Percentiles rank a stretch among this genome's conserved stretches.
Conservation (phyloP, 1,140 invertebrate genomes). For the Neoseiulus cucumeris region DNA sequence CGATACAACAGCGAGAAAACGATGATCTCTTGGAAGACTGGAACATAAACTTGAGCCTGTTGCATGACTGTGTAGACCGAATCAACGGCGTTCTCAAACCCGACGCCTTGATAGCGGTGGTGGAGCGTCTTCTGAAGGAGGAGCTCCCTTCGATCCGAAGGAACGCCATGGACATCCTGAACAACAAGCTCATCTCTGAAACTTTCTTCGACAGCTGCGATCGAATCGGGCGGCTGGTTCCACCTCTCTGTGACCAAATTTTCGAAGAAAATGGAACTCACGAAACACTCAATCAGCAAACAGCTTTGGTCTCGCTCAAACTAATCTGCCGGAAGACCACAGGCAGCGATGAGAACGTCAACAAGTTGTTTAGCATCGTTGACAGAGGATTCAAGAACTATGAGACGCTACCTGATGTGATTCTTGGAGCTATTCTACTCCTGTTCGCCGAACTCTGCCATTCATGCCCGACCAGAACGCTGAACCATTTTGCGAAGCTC, state of each 20-base stretch:
- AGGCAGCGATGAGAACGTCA: slow-evolving; percentile 18
- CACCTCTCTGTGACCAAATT: slow-evolving; percentile 8
- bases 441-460: slow-evolving; percentile 51
- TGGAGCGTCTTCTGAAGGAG: slow-evolving; percentile 46
- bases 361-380: slow-evolving; percentile 15
- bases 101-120: slow-evolving; percentile 47
- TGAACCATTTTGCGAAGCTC: slow-evolving; percentile 47
- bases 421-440: slow-evolving; percentile 33
- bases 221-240: not conserved
- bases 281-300: slow-evolving; percentile 42
- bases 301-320: slow-evolving; percentile 56
- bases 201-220: slow-evolving; percentile 7
- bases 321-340: slow-evolving; percentile 47
- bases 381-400: slow-evolving; percentile 22
- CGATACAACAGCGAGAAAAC: not conserved
- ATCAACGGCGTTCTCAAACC: not conserved
- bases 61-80: slow-evolving; percentile 1
- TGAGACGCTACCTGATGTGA: slow-evolving; percentile 18
- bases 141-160: slow-evolving; percentile 43
- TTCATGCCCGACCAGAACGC: slow-evolving; percentile 46
- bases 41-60: not conserved
- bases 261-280: not conserved
- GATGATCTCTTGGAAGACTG: not conserved
- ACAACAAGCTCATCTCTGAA: slow-evolving; percentile 39
- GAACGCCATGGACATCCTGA: slow-evolving; percentile 62